phyloP scores from a whole-genome alignment of 2,797 vertebrate species.

The Emydoidea blandingii region DNA sequence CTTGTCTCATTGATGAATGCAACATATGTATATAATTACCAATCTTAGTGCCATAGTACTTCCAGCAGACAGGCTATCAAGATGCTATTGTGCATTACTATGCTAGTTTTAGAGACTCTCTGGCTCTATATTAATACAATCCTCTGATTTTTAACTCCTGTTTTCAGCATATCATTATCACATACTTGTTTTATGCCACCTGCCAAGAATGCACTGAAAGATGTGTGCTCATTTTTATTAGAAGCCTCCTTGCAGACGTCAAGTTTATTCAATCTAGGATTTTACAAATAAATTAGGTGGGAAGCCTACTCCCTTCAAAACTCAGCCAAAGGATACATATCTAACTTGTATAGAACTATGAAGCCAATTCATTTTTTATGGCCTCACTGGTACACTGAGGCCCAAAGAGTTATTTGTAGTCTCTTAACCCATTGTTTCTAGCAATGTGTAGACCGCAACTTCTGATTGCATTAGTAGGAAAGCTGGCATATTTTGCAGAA shows the following conservation, averaged over 20 bases:
- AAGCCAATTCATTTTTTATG: neutral
- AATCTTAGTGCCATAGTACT: neutral
- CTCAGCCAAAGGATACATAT: neutral
- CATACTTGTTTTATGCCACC: neutral
- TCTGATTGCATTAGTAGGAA: neutral
- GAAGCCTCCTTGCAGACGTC: neutral
- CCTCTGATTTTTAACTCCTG: neutral
- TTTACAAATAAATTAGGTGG: no score
- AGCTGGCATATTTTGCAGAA: slow-evolving; percentile 19
- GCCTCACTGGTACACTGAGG: neutral
- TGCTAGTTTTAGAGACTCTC: neutral
- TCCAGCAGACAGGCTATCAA: neutral
- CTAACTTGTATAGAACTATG: neutral
- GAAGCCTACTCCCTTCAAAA: neutral
- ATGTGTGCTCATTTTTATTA: neutral
- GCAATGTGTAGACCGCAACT: neutral
- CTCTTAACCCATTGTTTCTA: neutral
- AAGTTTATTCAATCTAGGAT: neutral
- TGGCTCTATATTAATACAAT: neutral
- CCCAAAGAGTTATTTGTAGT: neutral
- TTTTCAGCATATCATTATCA: slow-evolving; percentile 1
- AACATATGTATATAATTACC: neutral
- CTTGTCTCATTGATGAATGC: neutral
- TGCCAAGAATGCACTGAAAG: neutral
- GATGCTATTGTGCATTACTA: neutral